These are phyloP conservation scores for Paguma larvata DNA, from an alignment of 2,797 vertebrate genomes.

Conservation along the genomic window DNA sequence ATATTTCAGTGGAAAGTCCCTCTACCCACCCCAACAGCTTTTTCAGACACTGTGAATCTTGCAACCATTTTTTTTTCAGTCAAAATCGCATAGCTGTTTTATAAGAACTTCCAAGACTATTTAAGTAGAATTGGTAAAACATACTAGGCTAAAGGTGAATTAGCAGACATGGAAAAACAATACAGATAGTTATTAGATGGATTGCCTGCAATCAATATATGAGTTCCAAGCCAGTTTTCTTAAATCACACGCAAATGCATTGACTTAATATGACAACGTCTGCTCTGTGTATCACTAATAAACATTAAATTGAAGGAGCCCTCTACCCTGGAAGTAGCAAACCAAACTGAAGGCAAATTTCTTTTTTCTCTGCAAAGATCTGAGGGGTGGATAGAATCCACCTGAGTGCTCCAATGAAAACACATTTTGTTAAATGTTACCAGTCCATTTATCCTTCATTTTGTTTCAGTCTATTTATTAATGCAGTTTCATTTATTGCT, in stretches of 20 bases:
- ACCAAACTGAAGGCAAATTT: constrained; percentile 86
- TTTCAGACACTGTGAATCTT: constrained; percentile 82
- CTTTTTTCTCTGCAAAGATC: constrained; percentile 83
- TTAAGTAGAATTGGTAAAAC: constrained; percentile 75
- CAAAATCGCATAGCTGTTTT: constrained; percentile 82
- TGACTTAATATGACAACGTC: constrained; percentile 89
- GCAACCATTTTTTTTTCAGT: constrained; percentile 72
- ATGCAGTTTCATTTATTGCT: constrained; percentile 90
- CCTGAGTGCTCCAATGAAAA: constrained; percentile 88
- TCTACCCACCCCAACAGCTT: constrained; percentile 81
- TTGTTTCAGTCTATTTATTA: constrained; percentile 90
- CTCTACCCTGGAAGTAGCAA: constrained; percentile 85
- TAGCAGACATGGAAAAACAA: constrained; percentile 80
- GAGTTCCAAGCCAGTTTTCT: constrained; percentile 87
- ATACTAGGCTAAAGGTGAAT: constrained; percentile 72
- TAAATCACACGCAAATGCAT: constrained; percentile 88
- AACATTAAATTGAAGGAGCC: constrained; percentile 89
- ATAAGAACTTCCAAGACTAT: constrained; percentile 78
- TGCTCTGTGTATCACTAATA: constrained; percentile 89
- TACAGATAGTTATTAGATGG: constrained; percentile 83
- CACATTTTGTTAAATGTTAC: constrained; percentile 86
- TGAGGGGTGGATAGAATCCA: constrained; percentile 87
- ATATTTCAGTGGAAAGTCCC: constrained; percentile 88
- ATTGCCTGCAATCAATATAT: constrained; percentile 84
- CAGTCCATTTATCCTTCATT: constrained; percentile 86